Percentiles rank a stretch among this genome's conserved stretches.
phyloP scores from a whole-genome alignment of 2,888 invertebrate genomes.

The Teleogryllus oceanicus region DNA sequence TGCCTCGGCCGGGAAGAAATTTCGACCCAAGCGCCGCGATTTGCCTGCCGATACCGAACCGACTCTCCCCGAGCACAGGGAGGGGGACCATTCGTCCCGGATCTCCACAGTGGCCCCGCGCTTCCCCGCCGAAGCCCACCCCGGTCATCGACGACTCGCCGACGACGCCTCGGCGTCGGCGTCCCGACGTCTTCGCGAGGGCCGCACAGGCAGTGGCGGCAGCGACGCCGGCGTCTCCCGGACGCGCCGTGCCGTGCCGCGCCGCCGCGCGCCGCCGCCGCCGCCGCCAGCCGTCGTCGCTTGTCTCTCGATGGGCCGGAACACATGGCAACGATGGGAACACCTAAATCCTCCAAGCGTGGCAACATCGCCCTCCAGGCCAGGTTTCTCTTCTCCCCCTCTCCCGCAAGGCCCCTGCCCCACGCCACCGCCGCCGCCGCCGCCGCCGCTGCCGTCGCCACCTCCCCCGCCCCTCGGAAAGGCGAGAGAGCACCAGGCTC shows the following conservation, averaged over 20 bases:
- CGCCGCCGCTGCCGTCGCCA: constrained; percentile 3
- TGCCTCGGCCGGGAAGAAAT: too few species aligned
- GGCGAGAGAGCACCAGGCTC: neutral
- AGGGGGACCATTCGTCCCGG: too few species aligned
- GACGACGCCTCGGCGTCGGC: neutral
- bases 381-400: constrained; percentile 18
- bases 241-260: neutral
- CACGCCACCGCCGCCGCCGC: neutral
- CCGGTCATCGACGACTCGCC: too few species aligned
- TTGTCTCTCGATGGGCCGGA: neutral
- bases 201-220: neutral
- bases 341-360: neutral
- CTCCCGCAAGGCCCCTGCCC: neutral
- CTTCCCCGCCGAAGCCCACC: too few species aligned
- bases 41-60: too few species aligned
- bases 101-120: too few species aligned
- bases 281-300: constrained; percentile 10
- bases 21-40: too few species aligned
- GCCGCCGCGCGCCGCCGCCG: neutral
- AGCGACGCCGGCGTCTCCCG: neutral
- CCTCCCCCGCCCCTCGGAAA: neutral
- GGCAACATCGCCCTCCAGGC: constrained; percentile 5
- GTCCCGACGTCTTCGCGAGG: neutral
- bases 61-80: too few species aligned
- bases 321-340: constrained; percentile 12